A percentile compares a stretch with the other conserved stretches of the same genome.
Conservation (phyloP, 2,797 vertebrate species). For the Eupleurogrammus muticus region DNA sequence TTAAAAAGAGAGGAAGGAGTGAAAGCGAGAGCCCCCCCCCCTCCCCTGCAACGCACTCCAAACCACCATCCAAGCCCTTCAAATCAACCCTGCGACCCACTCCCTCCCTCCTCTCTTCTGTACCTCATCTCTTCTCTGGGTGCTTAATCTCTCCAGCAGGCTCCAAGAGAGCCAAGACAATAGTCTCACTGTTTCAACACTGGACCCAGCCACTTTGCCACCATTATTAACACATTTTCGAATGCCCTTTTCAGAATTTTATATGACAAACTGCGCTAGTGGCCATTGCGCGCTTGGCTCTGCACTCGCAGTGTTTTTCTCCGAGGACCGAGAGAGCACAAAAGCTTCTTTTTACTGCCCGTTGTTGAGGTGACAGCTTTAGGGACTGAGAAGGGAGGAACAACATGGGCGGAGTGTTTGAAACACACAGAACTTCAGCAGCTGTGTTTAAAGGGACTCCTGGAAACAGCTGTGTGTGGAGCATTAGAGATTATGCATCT, state of each 20-base stretch:
- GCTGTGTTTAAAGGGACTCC: slow-evolving; percentile 85
- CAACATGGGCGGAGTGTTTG: slow-evolving; percentile 70
- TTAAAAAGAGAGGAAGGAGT: slow-evolving; percentile 73
- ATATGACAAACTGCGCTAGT: slow-evolving; percentile 68
- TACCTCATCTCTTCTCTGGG: slow-evolving; percentile 77
- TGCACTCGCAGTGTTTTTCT: slow-evolving; percentile 58
- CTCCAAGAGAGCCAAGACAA: slow-evolving; percentile 82
- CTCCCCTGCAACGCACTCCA: slow-evolving; percentile 71
- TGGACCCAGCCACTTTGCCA: slow-evolving; percentile 76
- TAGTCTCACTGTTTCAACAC: slow-evolving; percentile 83
- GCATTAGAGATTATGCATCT: slow-evolving; percentile 76
- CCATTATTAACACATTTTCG: slow-evolving; percentile 85
- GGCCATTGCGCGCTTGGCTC: slow-evolving; percentile 69
- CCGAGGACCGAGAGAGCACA: slow-evolving; percentile 51
- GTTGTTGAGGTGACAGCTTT: slow-evolving; percentile 84
- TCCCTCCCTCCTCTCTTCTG: slow-evolving; percentile 65
- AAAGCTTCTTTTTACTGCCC: slow-evolving; percentile 72
- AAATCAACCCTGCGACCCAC: slow-evolving; percentile 73
- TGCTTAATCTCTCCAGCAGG: slow-evolving; percentile 83
- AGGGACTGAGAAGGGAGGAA: slow-evolving; percentile 72
- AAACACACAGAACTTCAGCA: slow-evolving; percentile 72
- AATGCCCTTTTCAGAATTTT: slow-evolving; percentile 77
- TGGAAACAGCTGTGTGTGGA: slow-evolving; percentile 82
- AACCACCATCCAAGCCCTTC: slow-evolving; percentile 78
- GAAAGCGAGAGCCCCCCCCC: slow-evolving; percentile 67